Base-by-base conservation (phyloP, 2,113 vertebrate species). In the Elaphurus davidianus region DNA sequence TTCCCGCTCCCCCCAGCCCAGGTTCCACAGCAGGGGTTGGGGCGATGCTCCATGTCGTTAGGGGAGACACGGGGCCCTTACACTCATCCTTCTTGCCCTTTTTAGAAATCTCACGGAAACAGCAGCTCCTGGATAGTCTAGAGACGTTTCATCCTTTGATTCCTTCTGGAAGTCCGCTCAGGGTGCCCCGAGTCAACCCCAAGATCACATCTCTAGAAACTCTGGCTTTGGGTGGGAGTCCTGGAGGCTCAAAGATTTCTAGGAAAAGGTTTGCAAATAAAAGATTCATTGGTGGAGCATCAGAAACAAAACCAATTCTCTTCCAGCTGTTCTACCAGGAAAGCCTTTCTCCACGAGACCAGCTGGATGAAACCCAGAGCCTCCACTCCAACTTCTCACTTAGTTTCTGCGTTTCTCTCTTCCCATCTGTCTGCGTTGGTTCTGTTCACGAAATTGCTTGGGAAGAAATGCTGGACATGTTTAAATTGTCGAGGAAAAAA, bases 1-100 rank as follows among this genome's bases (percentile, higher is more conserved):
- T 81, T 40, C 47, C 64, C 89, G 2, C 9, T 87, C 47, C 62
- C 62, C 62, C 33, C 4, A 2, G 47, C 28, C 74, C 74, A 0
- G 33, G 87, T 95, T 52, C 0, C 0, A 43, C 93, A 86, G 82
- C 86, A 36, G 50, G 43, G 6, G 8, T 16, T 16, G 17, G 74
- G 74, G 62, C 0, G 3, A 10, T 0, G 43, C 4, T 0, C n/a
- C 10, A 0, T 4, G 0, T 13, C 16, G 21, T 1, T 3, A 21
- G 30, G 5, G 12, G 16, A 6, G n/a, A 17, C 45, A 54, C 30
- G 9, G 33, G 64, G n/a, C 16, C 60, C 76, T 94, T 10, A 52
- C 12, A 27, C 25, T 2, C 27, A 81, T 23, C 11, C 0, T 30
- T 15, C 28, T 12, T 30, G 62, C 64, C 57, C 57, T 89, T 94